Base-by-base conservation (phyloP, 2,797 vertebrate genomes). In the Chaunax sp. region DNA sequence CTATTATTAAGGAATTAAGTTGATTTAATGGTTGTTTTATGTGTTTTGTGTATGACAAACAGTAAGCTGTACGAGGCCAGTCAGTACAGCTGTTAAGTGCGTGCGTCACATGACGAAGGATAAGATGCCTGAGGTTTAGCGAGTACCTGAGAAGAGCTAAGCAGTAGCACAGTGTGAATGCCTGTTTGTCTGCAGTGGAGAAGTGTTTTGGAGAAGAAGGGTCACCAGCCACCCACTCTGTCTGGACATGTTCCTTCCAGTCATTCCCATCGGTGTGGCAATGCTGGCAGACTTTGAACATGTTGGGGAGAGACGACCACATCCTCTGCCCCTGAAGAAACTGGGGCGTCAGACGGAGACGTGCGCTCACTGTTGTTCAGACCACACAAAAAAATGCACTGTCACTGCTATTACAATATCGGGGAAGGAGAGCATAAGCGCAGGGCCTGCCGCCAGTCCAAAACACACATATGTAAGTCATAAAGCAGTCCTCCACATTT, bases 211-310 rank as follows among this genome's bases (percentile, higher is more conserved):
- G 63, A 9, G 67, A 57, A 53, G 56, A 78, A 33, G 60, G 65
- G 65, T 50, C 55, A 44, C 40, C 1, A 72, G 65, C 77, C 85
- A 47, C 89, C 86, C 87, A 87, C 85, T 83, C 81, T 80, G 90
- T 89, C 90, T 90, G 89, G 81, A 82, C 78, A 53, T 52, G 30
- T 70, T 83, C 79, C 75, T 83, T 61, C 70, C 80, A 74, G 77
- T 80, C 73, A 71, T 90, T 90, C 81, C 80, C 87, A 83, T 80
- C 77, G 52, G n/a, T n/a, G 53, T 75, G 86, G 62, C 69, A 71
- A 86, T 81, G 89, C 86, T 81, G 78, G 82, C 64, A 85, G 47
- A 64, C 40, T 4, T 44, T 37, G 46, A 35, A 61, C 63, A 52
- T 14, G 25, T 11, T 2, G 59, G 65, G 61, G 44, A 30, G 72